Percentiles rank a stretch among this genome's conserved stretches.
Evolutionary conservation across 1,140 invertebrate genomes (phyloP).

Genomic region (Zaprionus ghesquierei): DNA sequence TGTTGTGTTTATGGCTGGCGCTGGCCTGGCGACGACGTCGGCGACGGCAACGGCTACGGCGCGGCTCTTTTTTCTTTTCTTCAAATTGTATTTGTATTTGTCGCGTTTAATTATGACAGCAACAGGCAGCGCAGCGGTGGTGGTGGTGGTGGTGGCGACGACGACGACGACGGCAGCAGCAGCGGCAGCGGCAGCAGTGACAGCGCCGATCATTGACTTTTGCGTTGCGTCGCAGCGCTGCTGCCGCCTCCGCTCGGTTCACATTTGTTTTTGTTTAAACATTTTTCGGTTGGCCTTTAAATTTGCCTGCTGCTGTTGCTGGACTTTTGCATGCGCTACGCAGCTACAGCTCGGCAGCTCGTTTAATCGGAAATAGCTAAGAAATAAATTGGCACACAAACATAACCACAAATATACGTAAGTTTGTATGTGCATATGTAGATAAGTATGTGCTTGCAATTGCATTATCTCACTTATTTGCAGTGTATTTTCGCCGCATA

Average conservation of each 20-base stretch:
- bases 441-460: neutral
- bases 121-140: conserved; percentile 33
- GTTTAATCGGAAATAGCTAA: conserved; percentile 13
- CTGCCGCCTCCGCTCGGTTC: conserved; percentile 37
- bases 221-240: conserved; percentile 33
- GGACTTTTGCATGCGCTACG: conserved; percentile 21
- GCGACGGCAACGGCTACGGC: conserved; percentile 18
- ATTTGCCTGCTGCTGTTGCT: conserved; percentile 25
- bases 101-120: conserved; percentile 79
- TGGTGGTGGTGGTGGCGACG: no score
- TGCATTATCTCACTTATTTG: conserved; percentile 5
- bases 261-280: conserved; percentile 30
- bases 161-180: conserved; percentile 23
- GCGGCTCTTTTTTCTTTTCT: conserved; percentile 59
- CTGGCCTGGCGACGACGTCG: conserved; percentile 45
- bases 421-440: neutral
- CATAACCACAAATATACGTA: neutral
- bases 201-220: conserved; percentile 71
- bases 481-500: conserved; percentile 16
- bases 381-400: neutral
- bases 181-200: conserved; percentile 23
- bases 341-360: conserved; percentile 14
- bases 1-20: conserved; percentile 66
- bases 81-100: conserved; percentile 80
- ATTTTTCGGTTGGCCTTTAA: conserved; percentile 52